A percentile compares a stretch with the other conserved stretches of the same genome.
Conservation (phyloP, 1,140 invertebrate genomes). For the Lamellibrachia luymesi region DNA sequence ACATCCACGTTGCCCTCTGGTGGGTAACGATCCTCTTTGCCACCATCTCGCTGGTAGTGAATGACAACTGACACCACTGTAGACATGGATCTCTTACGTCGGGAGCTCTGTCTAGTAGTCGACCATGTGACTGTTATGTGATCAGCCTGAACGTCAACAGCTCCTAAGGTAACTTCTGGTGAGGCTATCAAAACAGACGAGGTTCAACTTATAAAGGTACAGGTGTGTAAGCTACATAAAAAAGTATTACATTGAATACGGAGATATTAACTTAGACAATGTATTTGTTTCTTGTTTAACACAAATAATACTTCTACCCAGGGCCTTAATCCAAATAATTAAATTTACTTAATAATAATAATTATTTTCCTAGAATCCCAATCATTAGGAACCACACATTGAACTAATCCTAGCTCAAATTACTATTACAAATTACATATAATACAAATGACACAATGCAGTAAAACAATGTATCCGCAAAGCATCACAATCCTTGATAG, state of each 20-base stretch:
- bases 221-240: background rate
- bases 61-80: background rate
- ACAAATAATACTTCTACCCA: background rate
- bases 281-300: background rate
- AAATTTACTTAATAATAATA: too few relatives aligned
- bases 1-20: background rate
- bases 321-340: background rate
- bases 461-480: too few relatives aligned
- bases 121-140: background rate
- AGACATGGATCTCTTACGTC: background rate
- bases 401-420: too few relatives aligned
- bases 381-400: too few relatives aligned
- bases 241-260: background rate
- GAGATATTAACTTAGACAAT: too few relatives aligned
- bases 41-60: background rate
- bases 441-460: too few relatives aligned
- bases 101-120: background rate
- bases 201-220: background rate
- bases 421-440: too few relatives aligned
- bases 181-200: background rate
- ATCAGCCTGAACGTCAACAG: background rate
- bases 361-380: too few relatives aligned
- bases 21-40: background rate
- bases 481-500: too few relatives aligned
- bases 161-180: background rate